Conservation (phyloP, 2,888 invertebrate species). For the Tipula vernalis region DNA sequence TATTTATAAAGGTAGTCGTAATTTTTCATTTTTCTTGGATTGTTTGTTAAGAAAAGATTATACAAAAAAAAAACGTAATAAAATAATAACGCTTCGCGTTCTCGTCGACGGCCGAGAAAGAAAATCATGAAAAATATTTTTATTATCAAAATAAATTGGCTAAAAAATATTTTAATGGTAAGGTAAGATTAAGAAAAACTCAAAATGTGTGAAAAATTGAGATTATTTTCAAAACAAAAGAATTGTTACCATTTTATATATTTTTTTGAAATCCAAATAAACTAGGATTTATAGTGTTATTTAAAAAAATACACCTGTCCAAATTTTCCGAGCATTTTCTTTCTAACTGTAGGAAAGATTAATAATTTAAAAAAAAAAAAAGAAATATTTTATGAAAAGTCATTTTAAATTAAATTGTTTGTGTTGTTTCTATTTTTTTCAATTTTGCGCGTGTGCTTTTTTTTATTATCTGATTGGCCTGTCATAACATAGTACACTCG, state of each 20-base stretch:
- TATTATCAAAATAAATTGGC: background rate
- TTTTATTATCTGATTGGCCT: background rate
- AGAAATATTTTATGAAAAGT: background rate
- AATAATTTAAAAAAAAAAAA: background rate
- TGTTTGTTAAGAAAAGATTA: background rate
- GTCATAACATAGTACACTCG: background rate
- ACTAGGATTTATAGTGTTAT: background rate
- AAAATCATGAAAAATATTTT: background rate
- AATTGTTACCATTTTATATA: background rate
- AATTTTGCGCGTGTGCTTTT: background rate
- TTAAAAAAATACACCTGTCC: background rate
- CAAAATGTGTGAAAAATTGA: background rate
- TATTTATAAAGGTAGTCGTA: background rate
- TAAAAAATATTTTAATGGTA: background rate
- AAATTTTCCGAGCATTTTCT: background rate
- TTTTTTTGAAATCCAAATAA: slow-evolving; percentile 6
- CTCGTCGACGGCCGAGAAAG: background rate
- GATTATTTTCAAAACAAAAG: background rate
- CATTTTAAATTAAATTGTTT: background rate
- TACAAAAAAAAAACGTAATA: background rate
- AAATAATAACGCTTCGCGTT: background rate
- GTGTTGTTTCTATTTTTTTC: background rate
- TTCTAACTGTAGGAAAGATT: background rate
- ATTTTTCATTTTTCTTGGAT: background rate
- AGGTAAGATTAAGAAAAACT: background rate